Base-by-base conservation (phyloP, 1,140 invertebrate genomes). In the Brachionus manjavacas region DNA sequence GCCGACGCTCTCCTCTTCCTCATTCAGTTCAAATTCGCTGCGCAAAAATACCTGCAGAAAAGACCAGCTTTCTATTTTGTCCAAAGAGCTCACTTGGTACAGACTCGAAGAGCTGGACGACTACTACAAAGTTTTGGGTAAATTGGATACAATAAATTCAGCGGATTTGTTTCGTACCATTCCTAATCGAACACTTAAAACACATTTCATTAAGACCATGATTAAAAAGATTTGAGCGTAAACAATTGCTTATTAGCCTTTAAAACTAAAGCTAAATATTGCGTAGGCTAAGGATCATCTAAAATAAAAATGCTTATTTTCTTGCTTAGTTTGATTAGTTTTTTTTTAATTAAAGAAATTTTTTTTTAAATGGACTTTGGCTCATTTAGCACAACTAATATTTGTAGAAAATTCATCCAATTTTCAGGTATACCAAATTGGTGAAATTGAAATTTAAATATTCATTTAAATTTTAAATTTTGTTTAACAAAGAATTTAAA, bases 1-100 rank as follows among this genome's bases (percentile, higher is more conserved):
- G 9, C 52, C 52, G 2, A 23, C 52, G 20, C 16, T 60, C 20
- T 60, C 52, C n/a, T 60, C 52, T 23, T 60, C n/a, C 8, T 60
- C 52, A 20, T 60, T 60, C 16, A 60, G 52, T 60, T 60, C 52
- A 6, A 60, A 60, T 60, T 60, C 52, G 8, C n/a, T n/a, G 8
- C 66, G 12, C 31, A 70, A 25, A 70, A 35, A 35, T 2, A 1
- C 35, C 46, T 23, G 4, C n/a, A 76, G 23, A 49, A 49, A 12
- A 7, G 25, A 76, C 9, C 72, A 35, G 25, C 8, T 46, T 49
- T 46, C 41, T 25, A 49, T 46, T 25, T 49, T 25, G 20, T 64
- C 79, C 4, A 81, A 81, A 81, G 79, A 81, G 52, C 31, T 81
- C 8, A 81, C 79, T 41, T 81, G 79, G 79, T 81, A 81, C 41